Percentiles rank a stretch among this genome's conserved stretches.
Evolutionary conservation across 2,797 vertebrate species (phyloP).

Genomic region (Lithobates sylvaticus): DNA sequence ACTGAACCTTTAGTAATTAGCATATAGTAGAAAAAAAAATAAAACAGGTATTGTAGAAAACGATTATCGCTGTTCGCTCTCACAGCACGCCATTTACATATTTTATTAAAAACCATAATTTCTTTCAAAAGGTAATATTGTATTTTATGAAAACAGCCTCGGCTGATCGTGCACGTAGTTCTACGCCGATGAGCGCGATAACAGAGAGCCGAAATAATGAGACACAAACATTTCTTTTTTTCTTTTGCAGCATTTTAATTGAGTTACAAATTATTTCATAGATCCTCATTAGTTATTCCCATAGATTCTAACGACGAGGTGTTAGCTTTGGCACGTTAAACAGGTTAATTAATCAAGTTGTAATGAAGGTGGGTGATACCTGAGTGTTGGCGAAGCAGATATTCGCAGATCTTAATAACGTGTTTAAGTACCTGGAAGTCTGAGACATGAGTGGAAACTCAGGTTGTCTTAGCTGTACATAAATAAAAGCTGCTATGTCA

Average conservation of each 20-base stretch:
- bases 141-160: slow-evolving; percentile 77
- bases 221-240: slow-evolving; percentile 66
- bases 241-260: slow-evolving; percentile 73
- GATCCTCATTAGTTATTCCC: slow-evolving; percentile 80
- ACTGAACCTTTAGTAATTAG: slow-evolving; percentile 61
- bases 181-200: slow-evolving; percentile 73
- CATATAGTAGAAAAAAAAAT: slow-evolving; percentile 57
- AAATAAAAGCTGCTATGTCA: slow-evolving; percentile 67
- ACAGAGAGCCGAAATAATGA: slow-evolving; percentile 79
- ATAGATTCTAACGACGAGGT: slow-evolving; percentile 78
- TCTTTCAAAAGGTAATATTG: slow-evolving; percentile 71
- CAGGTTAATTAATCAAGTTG: slow-evolving; percentile 86
- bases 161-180: slow-evolving; percentile 9
- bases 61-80: slow-evolving; percentile 56
- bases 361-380: slow-evolving; percentile 81
- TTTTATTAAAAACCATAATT: slow-evolving; percentile 70
- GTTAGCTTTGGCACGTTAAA: slow-evolving; percentile 83
- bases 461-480: slow-evolving; percentile 67
- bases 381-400: slow-evolving; percentile 72
- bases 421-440: slow-evolving; percentile 74
- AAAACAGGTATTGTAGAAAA: slow-evolving; percentile 65
- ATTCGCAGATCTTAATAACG: slow-evolving; percentile 73
- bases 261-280: slow-evolving; percentile 81
- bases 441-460: slow-evolving; percentile 69
- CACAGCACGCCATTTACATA: slow-evolving; percentile 64